A percentile compares a stretch with the other conserved stretches of the same genome.
Evolutionary conservation across 2,797 vertebrate species (phyloP).

Genomic region (Bradypodion ventrale): DNA sequence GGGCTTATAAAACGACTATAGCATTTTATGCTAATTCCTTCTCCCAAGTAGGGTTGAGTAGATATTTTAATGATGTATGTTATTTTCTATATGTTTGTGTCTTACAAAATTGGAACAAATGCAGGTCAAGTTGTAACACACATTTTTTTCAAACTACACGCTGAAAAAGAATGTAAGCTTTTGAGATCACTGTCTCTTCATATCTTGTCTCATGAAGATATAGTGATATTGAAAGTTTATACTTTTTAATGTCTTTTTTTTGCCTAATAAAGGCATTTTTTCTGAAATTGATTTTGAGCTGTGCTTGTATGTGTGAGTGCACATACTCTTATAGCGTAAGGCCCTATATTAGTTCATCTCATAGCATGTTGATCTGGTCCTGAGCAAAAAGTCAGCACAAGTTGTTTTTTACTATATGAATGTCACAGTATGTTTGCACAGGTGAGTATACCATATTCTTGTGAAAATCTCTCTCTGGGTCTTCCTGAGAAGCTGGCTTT

Average conservation of each 20-base stretch:
- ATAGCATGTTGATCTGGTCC: no score
- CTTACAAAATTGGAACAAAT: no score
- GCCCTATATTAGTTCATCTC: no score
- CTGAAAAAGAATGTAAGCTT: background rate
- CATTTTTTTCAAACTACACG: no score
- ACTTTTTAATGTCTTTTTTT: no score
- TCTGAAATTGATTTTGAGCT: background rate
- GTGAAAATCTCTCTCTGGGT: background rate
- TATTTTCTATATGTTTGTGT: no score
- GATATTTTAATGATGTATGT: background rate
- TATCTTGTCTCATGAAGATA: no score
- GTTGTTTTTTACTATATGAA: background rate
- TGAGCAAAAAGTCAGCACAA: background rate
- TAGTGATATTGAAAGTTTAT: no score
- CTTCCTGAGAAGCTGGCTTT: background rate
- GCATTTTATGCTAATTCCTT: slow-evolving; percentile 3
- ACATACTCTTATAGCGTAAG: background rate
- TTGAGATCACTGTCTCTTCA: background rate
- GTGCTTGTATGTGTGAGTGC: no score
- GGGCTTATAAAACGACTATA: slow-evolving; percentile 5
- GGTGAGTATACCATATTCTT: background rate
- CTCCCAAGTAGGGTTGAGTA: background rate
- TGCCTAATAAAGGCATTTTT: no score
- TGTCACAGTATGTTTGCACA: background rate
- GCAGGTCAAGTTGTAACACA: no score